Evolutionary conservation across 1,140 invertebrate species (phyloP).

Genomic region (Drosophila subobscura): DNA sequence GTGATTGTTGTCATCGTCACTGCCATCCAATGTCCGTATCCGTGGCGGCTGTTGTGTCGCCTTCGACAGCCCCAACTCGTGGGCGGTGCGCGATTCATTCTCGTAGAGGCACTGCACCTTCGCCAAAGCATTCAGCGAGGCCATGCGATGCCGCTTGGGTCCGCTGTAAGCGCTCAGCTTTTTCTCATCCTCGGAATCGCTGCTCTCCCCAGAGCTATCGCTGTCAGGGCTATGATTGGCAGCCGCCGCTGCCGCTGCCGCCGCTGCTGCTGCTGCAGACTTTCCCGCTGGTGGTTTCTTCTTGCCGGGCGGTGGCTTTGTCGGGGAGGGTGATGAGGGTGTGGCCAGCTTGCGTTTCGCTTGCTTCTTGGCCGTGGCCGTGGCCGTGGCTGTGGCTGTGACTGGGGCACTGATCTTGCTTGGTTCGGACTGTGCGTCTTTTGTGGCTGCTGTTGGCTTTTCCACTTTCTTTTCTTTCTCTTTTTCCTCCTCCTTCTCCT

Average conservation of each 20-base stretch:
- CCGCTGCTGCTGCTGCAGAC: neutral
- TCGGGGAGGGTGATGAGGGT: conserved; percentile 31
- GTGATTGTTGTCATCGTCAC: conserved; percentile 76
- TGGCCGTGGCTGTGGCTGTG: neutral
- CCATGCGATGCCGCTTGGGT: conserved; percentile 92
- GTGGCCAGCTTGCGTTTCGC: conserved; percentile 45
- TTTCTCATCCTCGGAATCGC: conserved; percentile 75
- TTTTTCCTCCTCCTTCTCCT: neutral
- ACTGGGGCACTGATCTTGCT: conserved; percentile 1
- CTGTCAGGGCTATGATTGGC: conserved; percentile 21
- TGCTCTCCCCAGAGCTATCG: conserved; percentile 49
- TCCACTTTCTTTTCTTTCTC: conserved; percentile 21
- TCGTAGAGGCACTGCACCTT: conserved; percentile 96
- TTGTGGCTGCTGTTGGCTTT: neutral
- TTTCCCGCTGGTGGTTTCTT: conserved; percentile 33
- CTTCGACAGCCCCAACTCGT: conserved; percentile 85
- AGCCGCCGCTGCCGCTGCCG: conserved; percentile 1
- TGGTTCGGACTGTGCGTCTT: conserved; percentile 25
- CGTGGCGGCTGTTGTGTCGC: conserved; percentile 74
- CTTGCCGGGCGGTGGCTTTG: conserved; percentile 12
- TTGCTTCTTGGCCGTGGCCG: conserved; percentile 46
- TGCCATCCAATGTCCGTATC: conserved; percentile 73
- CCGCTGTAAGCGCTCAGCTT: conserved; percentile 83
- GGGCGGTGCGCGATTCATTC: conserved; percentile 91
- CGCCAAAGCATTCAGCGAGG: conserved; percentile 94